Evolutionary conservation across 2,888 invertebrate species (phyloP), one percentile per base, ranked within the genome.

Genomic region (Linnaemya vulpina): DNA sequence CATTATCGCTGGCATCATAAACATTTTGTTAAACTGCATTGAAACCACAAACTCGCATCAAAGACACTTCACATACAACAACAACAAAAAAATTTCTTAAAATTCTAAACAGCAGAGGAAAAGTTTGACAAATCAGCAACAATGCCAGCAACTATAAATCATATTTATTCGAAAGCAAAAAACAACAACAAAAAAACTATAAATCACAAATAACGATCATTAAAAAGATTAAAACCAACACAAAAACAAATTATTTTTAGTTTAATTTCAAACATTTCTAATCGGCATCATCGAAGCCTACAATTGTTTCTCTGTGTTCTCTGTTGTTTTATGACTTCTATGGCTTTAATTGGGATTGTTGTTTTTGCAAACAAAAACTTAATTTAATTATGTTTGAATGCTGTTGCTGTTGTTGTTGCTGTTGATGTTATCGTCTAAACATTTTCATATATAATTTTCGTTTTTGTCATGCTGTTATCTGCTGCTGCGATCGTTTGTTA

Each of bases 231-330:
- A 73, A 73, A 49, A 35, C 7, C 13, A 20, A 67, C 25, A 70
- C 46, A 25, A 51, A 73, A 78, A 55, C 55, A 71, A 71, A 71
- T 77, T 67, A 60, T 68, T 77, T 77, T 68, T 17, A 62, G 30
- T 78, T 70, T 51, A 70, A 70, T 78, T 78, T 51, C 15, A 49
- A 22, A 70, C 25, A 53, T 43, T 70, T 78, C 62, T 70, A 70
- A 78, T 58, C 60, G 1, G 8, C 51, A 62, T 78, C 62, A 78
- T 78, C 62, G 62, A 78, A 70, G 78, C 62, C 78, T 70, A 70
- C 60, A 78, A 62, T 62, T 30, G 53, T 62, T 68, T 68, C 5
- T 38, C 11, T 40, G 11, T 11, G 46, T 46, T 60, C 60, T 46
- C 35, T 60, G 40, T 75, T 15, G 20, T 9, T 17, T 17, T n/a